These are phyloP conservation scores for Meghimatium bilineatum DNA, from an alignment of 2,888 invertebrate species.

Conservation along the genomic window DNA sequence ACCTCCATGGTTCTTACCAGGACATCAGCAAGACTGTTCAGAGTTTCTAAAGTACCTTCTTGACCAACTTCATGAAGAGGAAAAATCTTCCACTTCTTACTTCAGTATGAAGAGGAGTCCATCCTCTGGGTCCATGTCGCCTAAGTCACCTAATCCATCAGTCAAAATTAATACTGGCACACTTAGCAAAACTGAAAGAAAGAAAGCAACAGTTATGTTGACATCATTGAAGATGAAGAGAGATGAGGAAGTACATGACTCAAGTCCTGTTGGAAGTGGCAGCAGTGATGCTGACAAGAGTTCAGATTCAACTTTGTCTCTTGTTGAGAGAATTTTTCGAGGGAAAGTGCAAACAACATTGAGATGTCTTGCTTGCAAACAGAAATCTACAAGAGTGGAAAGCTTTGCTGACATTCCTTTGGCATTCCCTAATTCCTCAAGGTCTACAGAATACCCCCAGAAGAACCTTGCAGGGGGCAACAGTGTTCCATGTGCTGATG, in stretches of 20 bases:
- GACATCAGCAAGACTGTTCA: constrained; percentile 91
- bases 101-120: not conserved
- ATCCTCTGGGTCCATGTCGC: constrained; percentile 13
- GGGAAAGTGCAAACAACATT: constrained; percentile 87
- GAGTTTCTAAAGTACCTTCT: constrained; percentile 82
- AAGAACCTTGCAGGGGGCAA: constrained; percentile 51
- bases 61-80: constrained; percentile 86
- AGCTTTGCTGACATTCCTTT: constrained; percentile 85
- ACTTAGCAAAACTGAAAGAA: constrained; percentile 24
- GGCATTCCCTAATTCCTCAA: constrained; percentile 73
- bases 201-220: constrained; percentile 38
- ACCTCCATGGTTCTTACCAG: constrained; percentile 86
- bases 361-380: constrained; percentile 85
- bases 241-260: constrained; percentile 27
- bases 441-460: constrained; percentile 47
- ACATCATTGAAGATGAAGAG: constrained; percentile 43
- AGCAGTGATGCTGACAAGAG: constrained; percentile 8
- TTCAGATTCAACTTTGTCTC: constrained; percentile 60
- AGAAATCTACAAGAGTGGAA: constrained; percentile 86
- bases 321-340: constrained; percentile 86
- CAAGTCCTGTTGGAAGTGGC: not conserved
- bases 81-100: constrained; percentile 65
- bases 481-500: not conserved
- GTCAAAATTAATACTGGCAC: constrained; percentile 9
- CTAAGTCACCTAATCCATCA: constrained; percentile 26